Base-by-base conservation (phyloP, 2,888 invertebrate species). In the Andricus curvator region DNA sequence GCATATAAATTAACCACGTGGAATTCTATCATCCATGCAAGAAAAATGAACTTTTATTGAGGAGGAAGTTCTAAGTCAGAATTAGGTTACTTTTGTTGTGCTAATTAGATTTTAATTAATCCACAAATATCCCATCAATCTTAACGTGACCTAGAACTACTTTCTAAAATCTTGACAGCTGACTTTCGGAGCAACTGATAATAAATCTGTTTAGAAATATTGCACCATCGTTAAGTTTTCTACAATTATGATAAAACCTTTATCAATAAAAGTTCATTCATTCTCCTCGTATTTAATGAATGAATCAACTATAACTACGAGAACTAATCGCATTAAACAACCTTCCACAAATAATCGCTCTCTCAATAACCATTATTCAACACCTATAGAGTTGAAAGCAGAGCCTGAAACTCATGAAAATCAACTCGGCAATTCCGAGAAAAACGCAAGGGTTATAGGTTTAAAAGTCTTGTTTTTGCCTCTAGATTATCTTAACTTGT, bases 401-500 rank as follows among this genome's bases (percentile, higher is more conserved):
- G 29, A 51, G 20, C 20, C 51, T 29, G 9, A 56, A 56, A 33
- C 11, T 17, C 33, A 33, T n/a, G 1, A 4, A n/a, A 11, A 33
- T 20, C 33, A 60, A 56, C 51, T 56, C 51, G 56, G n/a, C n/a
- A 70, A 51, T 44, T 33, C 15, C 1, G 37, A 74, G 37, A 56
- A 74, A 74, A 33, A 74, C n/a, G 17, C 33, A 56, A 51, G 56
- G 74, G 37, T 56, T 74, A 74, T 15, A 74, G 33, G 33, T 56
- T 56, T 56, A 51, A 56, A 37, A 37, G 74, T 11, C 33, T 74
- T 74, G 56, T 60, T 74, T 74, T 74, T 74, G 56, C 56, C n/a
- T 56, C 56, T 70, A 51, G 22, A 13, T 70, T 70, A 51, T 70
- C 70, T 48, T 37, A 56, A 74, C 74, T 74, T 74, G 33, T 74